Evolutionary conservation across 2,797 vertebrate species (phyloP).

Genomic region (Poeciliopsis presidionis): DNA sequence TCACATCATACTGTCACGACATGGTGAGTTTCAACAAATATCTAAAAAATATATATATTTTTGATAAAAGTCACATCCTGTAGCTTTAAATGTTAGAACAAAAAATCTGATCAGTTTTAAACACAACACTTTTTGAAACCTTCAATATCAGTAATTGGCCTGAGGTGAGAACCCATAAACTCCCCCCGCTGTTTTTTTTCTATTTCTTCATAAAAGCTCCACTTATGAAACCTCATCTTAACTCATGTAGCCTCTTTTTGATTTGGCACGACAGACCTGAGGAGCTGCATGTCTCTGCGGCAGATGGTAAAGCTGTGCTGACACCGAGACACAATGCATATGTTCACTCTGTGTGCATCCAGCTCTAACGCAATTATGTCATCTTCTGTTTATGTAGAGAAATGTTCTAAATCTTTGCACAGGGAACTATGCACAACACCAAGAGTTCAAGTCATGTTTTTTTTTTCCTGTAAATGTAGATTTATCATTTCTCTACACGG

Average conservation of each 20-base stretch:
- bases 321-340: not conserved
- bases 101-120: not conserved
- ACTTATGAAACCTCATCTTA: not conserved
- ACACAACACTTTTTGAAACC: not conserved
- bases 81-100: not conserved
- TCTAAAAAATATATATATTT: too few relatives aligned
- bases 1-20: too few relatives aligned
- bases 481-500: not conserved
- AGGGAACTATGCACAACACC: not conserved
- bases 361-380: not conserved
- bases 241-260: not conserved
- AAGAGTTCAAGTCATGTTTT: not conserved
- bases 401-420: not conserved
- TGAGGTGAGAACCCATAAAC: not conserved
- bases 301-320: not conserved
- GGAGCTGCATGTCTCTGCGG: not conserved
- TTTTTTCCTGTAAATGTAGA: not conserved
- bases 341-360: not conserved
- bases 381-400: not conserved
- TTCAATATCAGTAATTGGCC: not conserved
- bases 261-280: not conserved
- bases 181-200: not conserved
- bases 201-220: not conserved
- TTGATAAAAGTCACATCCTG: too few relatives aligned
- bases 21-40: too few relatives aligned